Base-by-base conservation (phyloP, 2,113 vertebrate species). In the Vombatus ursinus region DNA sequence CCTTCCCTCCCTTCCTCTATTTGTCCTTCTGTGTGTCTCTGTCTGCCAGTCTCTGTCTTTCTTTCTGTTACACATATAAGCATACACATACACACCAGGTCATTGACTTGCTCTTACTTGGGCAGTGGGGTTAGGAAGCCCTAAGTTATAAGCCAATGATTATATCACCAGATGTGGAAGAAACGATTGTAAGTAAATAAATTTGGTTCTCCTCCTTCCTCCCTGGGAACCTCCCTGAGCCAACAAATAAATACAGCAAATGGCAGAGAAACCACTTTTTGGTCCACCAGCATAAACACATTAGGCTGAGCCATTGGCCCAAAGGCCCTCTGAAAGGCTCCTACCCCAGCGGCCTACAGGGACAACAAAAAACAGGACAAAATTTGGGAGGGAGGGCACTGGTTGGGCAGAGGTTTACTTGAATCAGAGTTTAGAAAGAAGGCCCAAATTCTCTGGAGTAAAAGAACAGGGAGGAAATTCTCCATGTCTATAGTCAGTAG, bases 151-250 rank as follows among this genome's bases (percentile, higher is more conserved):
- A 96, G 0, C 94, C 97, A 97, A 91, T 92, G 91, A 50, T 94
- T 77, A 90, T n/a, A 95, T 93, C 48, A 91, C 95, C 96, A 97
- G 97, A 95, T 94, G 96, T 90, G 93, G 97, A 97, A 97, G 98
- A 97, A 96, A 93, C 68, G 84, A 96, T 93, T 96, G 84, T 97
- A 93, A 95, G 91, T 97, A 96, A 97, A 96, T 94, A 96, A 91
- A 96, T 94, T 91, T 51, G 93, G 28, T 95, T 96, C 90, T 95
- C 48, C 68, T 89, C 50, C 91, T 68, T 93, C 61, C 92, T 84
- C 94, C 84, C 84, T 54, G 49, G 93, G 91, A 91, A 54, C 77
- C 77, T 95, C 84, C n/a, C 52, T 93, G 90, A 89, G 97, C 93
- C 96, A 97, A 95, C 96, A 90, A 95, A 90, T 91, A 96, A 97